These are phyloP conservation scores for Eclectus roratus DNA, from an alignment of 2,113 vertebrate genomes.

Conservation along the genomic window DNA sequence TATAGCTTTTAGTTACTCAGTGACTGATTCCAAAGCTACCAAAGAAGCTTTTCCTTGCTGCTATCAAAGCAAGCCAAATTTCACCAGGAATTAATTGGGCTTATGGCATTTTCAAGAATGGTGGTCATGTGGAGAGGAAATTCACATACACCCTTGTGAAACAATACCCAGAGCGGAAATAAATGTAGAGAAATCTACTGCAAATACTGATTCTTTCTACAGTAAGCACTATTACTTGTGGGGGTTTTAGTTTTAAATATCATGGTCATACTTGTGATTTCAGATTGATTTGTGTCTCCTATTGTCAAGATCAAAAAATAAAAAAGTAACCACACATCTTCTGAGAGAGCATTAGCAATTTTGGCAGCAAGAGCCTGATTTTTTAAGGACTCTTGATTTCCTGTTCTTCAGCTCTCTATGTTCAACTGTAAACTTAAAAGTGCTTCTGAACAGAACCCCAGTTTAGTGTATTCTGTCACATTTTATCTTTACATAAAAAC, in stretches of 20 bases:
- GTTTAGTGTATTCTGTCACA: not conserved
- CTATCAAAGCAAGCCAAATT: not conserved
- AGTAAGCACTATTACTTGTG: not conserved
- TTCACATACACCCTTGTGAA: not conserved
- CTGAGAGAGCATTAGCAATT: not conserved
- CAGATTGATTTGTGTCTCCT: not conserved
- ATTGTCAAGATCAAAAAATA: not conserved
- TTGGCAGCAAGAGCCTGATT: not conserved
- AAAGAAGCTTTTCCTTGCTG: not conserved
- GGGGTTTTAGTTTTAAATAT: not conserved
- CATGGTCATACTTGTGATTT: not conserved
- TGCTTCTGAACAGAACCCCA: not conserved
- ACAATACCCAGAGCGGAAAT: not conserved
- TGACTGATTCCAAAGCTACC: not conserved
- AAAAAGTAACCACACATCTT: not conserved
- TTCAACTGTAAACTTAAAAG: not conserved
- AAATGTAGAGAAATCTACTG: not conserved
- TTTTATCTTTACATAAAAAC: constrained; percentile 39
- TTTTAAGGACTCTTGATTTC: not conserved
- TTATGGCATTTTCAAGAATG: not conserved
- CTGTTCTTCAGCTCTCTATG: not conserved
- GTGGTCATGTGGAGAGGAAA: not conserved
- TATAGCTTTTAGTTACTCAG: not conserved
- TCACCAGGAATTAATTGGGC: not conserved
- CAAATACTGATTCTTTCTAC: not conserved